Evolutionary conservation across 1,140 invertebrate genomes (phyloP), one percentile per base, ranked within the genome.

Genomic region (Plectrocnemia conspersa): DNA sequence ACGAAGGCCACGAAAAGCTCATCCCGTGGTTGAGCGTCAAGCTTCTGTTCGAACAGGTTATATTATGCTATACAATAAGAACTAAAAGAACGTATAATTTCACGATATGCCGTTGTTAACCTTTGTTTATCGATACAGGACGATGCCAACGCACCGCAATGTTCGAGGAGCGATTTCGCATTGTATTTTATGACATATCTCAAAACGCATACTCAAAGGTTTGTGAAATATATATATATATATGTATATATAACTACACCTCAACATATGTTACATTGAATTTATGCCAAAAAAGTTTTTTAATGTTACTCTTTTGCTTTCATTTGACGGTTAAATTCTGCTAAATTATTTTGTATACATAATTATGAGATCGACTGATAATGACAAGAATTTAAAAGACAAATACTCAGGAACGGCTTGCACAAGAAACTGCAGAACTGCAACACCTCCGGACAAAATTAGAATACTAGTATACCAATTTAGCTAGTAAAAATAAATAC

Each of bases 131-230:
- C n/a, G n/a, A n/a, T 55, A 19, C 22, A 59, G 49, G 45, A 56
- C 36, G 41, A 42, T 22, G 45, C 50, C 5, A 35, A 35, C 6
- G 50, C 42, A 18, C 21, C 16, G n/a, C n/a, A n/a, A 5, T 58
- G 52, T 42, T 55, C 59, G 13, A 36, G 48, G 41, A 45, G 36
- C 25, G 59, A 58, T 24, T 61, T 61, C 27, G 44, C 45, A 18
- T 18, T 52, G 1, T 48, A 54, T 23, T 58, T 61, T 38, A 35
- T 52, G 2, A 35, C 45, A 10, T 54, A 47, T 27, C 24, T 61
- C 11, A 24, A 46, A 38, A 50, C 29, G 16, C 50, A 58, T 33
- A 61, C 59, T 18, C 38, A 61, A 42, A 22, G 50, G 56, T 61
- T 11, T 23, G 13, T 19, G 21, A 27, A 6, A 36, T 36, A 47